Base-by-base conservation (phyloP, 1,140 invertebrate genomes). In the Phenacoccus solenopsis region DNA sequence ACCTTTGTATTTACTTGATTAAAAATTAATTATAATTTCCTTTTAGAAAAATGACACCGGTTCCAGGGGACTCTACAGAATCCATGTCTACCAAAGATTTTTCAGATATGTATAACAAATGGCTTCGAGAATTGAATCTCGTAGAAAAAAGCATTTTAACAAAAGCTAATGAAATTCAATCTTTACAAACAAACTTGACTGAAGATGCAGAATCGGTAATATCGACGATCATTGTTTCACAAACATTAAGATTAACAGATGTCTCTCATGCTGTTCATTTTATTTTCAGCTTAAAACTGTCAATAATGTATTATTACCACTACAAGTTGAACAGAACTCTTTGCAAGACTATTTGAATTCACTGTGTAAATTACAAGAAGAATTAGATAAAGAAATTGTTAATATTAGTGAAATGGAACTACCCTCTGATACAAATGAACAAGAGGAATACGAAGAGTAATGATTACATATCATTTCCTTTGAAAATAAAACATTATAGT, bases 291-390 rank as follows among this genome's bases (percentile, higher is more conserved):
- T 64, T 24, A 64, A 24, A 64, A 22, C 20, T 5, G 59, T 64
- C 2, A 64, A 20, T 64, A 27, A 64, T 10, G 4, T 10, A 24
- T 64, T 64, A 24, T 24, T 64, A 24, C 59, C 59, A 24, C 16
- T 64, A 16, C 59, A 64, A 64, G 25, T 64, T 27, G 59, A 64
- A 64, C 59, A 64, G 25, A 64, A 64, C 16, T 64, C 21, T 2
- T 64, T 64, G 20, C 9, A 24, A 27, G 59, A 64, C 16, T 27
- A 64, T 25, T 9, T 64, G 5, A 27, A 64, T 25, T 64, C 59
- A 4, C 20, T 64, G 13, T 27, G 10, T 3, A 64, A 64, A 64
- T 10, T 25, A 27, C 59, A 64, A 64, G 59, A 64, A 16, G 59
- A 64, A 64, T 16, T 64, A 10, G 59, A 64, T 13, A 24, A 27